phyloP scores from a whole-genome alignment of 1,140 invertebrate genomes.

The Cyclargus thomasi region DNA sequence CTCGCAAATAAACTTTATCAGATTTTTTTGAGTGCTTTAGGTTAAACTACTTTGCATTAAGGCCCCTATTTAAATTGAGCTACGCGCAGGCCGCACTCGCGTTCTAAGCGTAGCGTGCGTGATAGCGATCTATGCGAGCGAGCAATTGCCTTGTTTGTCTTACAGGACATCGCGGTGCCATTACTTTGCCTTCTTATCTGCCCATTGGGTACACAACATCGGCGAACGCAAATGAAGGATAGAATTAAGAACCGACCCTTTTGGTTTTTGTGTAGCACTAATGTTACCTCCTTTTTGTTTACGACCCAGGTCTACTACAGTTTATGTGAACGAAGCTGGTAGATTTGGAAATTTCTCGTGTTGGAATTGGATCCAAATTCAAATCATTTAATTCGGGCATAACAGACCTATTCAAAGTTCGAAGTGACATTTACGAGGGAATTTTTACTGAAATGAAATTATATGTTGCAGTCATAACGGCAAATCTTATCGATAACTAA shows the following conservation, averaged over 20 bases:
- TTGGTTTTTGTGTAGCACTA: not conserved
- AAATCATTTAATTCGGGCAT: too few relatives aligned
- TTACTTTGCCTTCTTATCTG: conserved; percentile 31
- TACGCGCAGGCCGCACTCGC: conserved; percentile 25
- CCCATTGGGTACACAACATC: conserved; percentile 24
- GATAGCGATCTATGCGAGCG: conserved; percentile 48
- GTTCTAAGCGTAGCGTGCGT: conserved; percentile 40
- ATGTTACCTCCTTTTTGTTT: not conserved
- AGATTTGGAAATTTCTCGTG: not conserved
- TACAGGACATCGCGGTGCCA: conserved; percentile 37
- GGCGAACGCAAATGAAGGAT: conserved; percentile 39
- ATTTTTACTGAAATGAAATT: not conserved
- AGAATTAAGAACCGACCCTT: conserved; percentile 15
- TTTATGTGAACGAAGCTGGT: not conserved
- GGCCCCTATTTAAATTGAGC: conserved; percentile 32
- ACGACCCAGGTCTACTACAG: not conserved
- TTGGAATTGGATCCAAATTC: not conserved
- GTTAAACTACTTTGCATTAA: not conserved
- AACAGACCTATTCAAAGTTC: too few relatives aligned
- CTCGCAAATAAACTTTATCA: too few relatives aligned
- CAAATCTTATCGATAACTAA: not conserved
- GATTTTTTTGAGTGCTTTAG: too few relatives aligned
- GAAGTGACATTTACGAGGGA: not conserved
- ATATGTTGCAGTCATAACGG: not conserved
- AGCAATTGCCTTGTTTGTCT: conserved; percentile 64